These are phyloP conservation scores for Hipposideros armiger DNA, from an alignment of 2,113 vertebrate species.

Conservation along the genomic window DNA sequence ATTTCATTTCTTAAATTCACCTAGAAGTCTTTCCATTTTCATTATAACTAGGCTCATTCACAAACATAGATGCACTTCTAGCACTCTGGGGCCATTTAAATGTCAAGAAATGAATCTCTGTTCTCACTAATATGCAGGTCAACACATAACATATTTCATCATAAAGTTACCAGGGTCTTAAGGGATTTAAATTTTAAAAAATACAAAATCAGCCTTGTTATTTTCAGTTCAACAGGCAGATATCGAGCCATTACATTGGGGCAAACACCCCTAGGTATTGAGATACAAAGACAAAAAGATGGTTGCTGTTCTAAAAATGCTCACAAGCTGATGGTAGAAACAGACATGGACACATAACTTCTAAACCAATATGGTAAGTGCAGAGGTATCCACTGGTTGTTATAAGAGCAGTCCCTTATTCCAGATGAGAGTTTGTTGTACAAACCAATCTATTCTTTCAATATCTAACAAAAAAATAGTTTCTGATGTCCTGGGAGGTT, in stretches of 20 bases:
- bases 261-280: not conserved
- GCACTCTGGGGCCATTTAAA: not conserved
- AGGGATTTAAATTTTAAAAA: conserved; percentile 40
- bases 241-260: not conserved
- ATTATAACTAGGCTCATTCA: conserved; percentile 29
- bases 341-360: not conserved
- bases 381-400: not conserved
- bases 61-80: not conserved
- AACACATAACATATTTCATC: not conserved
- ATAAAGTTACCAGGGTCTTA: not conserved
- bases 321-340: not conserved
- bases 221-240: conserved; percentile 41
- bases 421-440: not conserved
- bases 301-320: not conserved
- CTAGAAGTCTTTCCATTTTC: not conserved
- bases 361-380: not conserved
- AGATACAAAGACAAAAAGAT: not conserved
- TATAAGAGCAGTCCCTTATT: conserved; percentile 30
- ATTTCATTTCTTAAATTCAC: conserved; percentile 11
- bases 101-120: conserved; percentile 4
- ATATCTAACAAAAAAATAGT: not conserved
- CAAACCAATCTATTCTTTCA: conserved; percentile 4
- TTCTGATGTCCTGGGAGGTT: not conserved
- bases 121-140: not conserved
- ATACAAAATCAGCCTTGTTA: not conserved